Evolutionary conservation across 92 coral and sea anemone genomes (phyloP).

Genomic region (Phenganax marumi): DNA sequence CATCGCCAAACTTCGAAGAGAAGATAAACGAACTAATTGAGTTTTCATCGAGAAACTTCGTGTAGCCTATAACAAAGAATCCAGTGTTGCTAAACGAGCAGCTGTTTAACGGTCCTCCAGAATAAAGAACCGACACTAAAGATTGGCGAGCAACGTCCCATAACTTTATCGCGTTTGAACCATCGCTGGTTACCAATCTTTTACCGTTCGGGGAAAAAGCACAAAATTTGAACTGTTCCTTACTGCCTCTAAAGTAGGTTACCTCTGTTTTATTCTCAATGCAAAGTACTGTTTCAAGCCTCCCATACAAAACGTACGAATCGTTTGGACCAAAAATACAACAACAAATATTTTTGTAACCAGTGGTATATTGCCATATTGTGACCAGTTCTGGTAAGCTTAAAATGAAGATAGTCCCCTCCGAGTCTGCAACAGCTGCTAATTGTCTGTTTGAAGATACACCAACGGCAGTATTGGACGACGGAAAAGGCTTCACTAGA

Average conservation of each 20-base stretch:
- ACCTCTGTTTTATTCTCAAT: neutral
- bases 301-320: neutral
- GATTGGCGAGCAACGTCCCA: slow-evolving; percentile 12
- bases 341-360: neutral
- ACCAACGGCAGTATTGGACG: no score
- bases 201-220: slow-evolving; percentile 14
- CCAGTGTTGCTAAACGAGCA: slow-evolving; percentile 2
- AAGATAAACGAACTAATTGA: no score
- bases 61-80: neutral
- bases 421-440: neutral
- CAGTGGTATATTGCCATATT: no score
- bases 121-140: neutral
- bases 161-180: neutral
- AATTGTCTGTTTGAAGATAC: neutral
- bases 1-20: no score
- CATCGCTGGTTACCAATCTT: slow-evolving; percentile 7
- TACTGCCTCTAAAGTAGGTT: neutral
- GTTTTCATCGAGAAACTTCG: neutral
- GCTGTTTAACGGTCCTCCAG: neutral
- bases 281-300: neutral
- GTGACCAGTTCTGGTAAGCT: no score
- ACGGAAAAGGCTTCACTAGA: no score
- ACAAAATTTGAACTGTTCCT: neutral
- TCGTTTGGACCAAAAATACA: slow-evolving; percentile 2
- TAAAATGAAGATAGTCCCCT: neutral